A percentile compares a stretch with the other conserved stretches of the same genome.
These are phyloP conservation scores for Coleophora flavipennella DNA, from an alignment of 2,888 invertebrate genomes.

Conservation along the genomic window DNA sequence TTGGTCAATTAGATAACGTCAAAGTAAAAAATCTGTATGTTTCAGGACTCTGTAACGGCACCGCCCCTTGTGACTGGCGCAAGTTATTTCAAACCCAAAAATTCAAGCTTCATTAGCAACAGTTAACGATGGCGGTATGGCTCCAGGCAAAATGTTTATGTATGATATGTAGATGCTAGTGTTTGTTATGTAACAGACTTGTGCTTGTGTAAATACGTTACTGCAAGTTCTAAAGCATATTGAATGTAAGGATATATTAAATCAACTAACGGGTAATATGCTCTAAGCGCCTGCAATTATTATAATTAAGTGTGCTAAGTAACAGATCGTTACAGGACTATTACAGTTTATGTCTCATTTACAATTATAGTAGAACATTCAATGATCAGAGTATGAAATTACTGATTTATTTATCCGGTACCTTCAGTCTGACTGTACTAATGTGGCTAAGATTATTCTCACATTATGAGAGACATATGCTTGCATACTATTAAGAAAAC, in stretches of 20 bases:
- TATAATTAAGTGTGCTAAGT: no score
- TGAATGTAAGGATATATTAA: no score
- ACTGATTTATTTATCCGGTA: background rate
- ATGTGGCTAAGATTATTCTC: background rate
- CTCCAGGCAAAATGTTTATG: slow-evolving; percentile 34
- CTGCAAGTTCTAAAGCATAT: background rate
- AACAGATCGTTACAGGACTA: no score
- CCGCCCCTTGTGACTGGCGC: slow-evolving; percentile 51
- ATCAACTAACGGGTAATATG: no score
- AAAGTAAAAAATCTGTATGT: slow-evolving; percentile 55
- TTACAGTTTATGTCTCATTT: no score
- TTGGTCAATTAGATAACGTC: slow-evolving; percentile 55
- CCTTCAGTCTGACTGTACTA: no score
- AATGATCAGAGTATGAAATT: background rate
- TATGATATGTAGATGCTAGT: slow-evolving; percentile 31
- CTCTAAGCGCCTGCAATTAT: no score
- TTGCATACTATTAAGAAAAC: no score
- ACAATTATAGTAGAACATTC: no score
- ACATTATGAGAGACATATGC: no score
- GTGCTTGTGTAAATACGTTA: slow-evolving; percentile 7
- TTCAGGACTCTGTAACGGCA: slow-evolving; percentile 27
- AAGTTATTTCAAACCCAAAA: slow-evolving; percentile 67
- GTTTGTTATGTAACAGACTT: slow-evolving; percentile 28
- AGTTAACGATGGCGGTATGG: slow-evolving; percentile 65
- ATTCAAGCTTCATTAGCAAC: slow-evolving; percentile 68